A percentile compares a stretch with the other conserved stretches of the same genome.
phyloP scores from a whole-genome alignment of 2,888 invertebrate species.

The Drosophila lutescens region DNA sequence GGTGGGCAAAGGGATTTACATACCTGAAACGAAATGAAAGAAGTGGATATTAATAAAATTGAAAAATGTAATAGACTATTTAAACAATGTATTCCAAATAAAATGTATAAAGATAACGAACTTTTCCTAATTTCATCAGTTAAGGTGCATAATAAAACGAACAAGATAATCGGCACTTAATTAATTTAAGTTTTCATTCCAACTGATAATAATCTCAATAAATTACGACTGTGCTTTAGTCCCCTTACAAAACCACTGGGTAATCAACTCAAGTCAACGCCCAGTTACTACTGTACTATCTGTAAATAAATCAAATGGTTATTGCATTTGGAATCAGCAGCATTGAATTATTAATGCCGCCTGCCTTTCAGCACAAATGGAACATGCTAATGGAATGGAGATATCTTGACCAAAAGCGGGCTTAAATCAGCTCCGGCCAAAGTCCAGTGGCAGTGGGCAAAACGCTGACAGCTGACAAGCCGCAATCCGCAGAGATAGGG shows the following conservation, averaged over 20 bases:
- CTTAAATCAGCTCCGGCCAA: slow-evolving; percentile 46
- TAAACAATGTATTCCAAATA: not conserved
- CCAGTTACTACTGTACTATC: slow-evolving; percentile 30
- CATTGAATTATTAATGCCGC: slow-evolving; percentile 62
- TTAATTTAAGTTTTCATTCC: slow-evolving; percentile 13
- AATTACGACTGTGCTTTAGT: slow-evolving; percentile 12
- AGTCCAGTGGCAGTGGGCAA: slow-evolving; percentile 61
- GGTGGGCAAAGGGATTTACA: slow-evolving; percentile 31
- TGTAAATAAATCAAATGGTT: slow-evolving; percentile 66
- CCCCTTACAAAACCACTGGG: not conserved
- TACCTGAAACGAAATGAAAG: slow-evolving; percentile 56
- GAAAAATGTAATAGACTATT: not conserved
- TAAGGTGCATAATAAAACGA: not conserved
- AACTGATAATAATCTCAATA: slow-evolving; percentile 9
- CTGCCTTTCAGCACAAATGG: slow-evolving; percentile 41
- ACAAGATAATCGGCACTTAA: not conserved
- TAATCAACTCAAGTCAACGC: slow-evolving; percentile 27
- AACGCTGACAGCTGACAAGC: slow-evolving; percentile 75
- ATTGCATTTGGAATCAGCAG: slow-evolving; percentile 55
- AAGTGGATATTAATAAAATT: slow-evolving; percentile 4
- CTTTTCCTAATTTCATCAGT: not conserved
- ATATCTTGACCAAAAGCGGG: slow-evolving; percentile 24
- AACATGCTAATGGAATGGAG: slow-evolving; percentile 43
- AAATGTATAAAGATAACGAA: not conserved
- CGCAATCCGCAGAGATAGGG: slow-evolving; percentile 49